These are phyloP conservation scores for Limnephilus marmoratus DNA, from an alignment of 2,888 invertebrate species.

Conservation along the genomic window DNA sequence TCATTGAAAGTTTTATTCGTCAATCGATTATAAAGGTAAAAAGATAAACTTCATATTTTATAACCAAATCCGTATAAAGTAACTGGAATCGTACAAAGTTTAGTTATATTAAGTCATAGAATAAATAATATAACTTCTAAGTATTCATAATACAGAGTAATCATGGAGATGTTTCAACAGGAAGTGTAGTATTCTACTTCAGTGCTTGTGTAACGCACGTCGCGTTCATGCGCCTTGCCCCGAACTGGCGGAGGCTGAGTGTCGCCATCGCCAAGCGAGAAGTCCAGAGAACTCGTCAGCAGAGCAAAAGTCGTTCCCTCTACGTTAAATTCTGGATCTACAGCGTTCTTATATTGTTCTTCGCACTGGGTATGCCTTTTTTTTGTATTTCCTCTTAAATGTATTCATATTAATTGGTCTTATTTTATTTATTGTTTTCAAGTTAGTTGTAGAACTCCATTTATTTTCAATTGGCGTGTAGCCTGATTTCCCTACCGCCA, in stretches of 20 bases:
- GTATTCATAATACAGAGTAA: too few species aligned
- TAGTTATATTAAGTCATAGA: too few species aligned
- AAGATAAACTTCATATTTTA: too few species aligned
- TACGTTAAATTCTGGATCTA: conserved; percentile 44
- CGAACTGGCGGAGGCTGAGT: conserved; percentile 73
- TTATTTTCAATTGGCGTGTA: neutral
- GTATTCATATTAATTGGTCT: neutral
- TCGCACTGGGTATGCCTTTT: conserved; percentile 36
- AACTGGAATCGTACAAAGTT: too few species aligned
- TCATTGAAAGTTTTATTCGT: too few species aligned
- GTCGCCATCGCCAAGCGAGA: conserved; percentile 47
- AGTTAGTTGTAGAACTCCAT: neutral
- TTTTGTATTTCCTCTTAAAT: neutral
- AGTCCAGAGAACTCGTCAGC: conserved; percentile 21
- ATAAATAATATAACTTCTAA: too few species aligned
- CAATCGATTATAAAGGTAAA: too few species aligned
- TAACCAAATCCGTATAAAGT: too few species aligned
- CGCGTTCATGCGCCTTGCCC: conserved; percentile 75
- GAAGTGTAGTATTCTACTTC: conserved; percentile 76
- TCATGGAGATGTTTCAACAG: conserved; percentile 67
- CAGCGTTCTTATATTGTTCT: conserved; percentile 51
- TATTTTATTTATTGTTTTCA: neutral
- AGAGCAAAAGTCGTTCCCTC: conserved; percentile 47
- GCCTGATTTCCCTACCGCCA: too few species aligned
- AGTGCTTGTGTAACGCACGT: conserved; percentile 76